phyloP scores from a whole-genome alignment of 2,113 vertebrate species.

The Xiphorhynchus elegans region DNA sequence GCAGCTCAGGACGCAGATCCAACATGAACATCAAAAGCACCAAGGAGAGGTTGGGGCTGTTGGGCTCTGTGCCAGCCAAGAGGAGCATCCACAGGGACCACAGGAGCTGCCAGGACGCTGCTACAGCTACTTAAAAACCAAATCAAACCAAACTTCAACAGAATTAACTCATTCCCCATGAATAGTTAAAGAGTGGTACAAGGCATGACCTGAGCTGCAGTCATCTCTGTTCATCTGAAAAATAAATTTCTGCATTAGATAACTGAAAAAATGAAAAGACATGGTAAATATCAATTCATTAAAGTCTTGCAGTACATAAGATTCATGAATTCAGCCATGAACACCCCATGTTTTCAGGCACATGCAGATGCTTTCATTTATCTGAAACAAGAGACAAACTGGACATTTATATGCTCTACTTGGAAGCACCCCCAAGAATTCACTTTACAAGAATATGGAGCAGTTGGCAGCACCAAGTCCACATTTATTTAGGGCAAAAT shows the following conservation, averaged over 20 bases:
- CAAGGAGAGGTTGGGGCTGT: rapidly evolving
- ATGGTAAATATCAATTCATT: not conserved
- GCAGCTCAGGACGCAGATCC: not conserved
- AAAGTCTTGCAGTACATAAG: rapidly evolving
- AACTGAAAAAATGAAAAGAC: not conserved
- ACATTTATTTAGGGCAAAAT: not conserved
- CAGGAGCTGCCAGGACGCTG: not conserved
- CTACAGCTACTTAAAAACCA: not conserved
- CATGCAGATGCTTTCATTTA: not conserved
- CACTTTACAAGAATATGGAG: not conserved
- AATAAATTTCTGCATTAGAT: not conserved
- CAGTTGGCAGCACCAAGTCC: not conserved
- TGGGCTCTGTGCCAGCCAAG: rapidly evolving
- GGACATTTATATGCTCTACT: not conserved
- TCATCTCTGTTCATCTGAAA: not conserved
- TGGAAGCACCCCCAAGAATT: not conserved
- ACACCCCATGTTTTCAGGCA: not conserved
- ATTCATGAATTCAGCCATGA: too few relatives aligned
- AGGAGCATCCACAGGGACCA: rapidly evolving
- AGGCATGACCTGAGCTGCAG: not conserved
- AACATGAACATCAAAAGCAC: not conserved
- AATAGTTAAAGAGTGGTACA: not conserved
- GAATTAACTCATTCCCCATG: rapidly evolving
- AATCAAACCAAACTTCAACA: not conserved
- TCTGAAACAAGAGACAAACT: not conserved